Evolutionary conservation across 2,797 vertebrate genomes (phyloP), one percentile per base, ranked within the genome.

Genomic region (Sebastes glaucus): DNA sequence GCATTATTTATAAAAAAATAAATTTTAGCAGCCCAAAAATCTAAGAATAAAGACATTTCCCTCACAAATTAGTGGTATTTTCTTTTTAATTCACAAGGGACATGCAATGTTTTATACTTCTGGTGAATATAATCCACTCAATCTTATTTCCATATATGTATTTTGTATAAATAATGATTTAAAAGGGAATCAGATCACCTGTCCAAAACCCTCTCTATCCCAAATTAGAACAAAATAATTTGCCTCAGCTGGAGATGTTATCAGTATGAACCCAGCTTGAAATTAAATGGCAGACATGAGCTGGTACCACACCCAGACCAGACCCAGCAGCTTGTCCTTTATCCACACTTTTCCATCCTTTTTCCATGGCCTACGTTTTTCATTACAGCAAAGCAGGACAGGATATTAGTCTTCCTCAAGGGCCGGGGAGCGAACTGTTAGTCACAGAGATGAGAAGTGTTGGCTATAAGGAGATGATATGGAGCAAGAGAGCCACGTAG

Each of bases 391-490:
- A 82, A 81, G 55, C 72, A 87, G 80, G 87, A 94, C 93, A 92
- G 91, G 90, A 92, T 92, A 94, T 94, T 91, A 92, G 89, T 94
- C 89, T 91, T 92, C 88, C 87, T 90, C 87, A 85, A 72, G 81
- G 85, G 87, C 89, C 27, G 27, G 67, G 55, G 73, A 85, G 82
- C 52, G 60, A 85, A 86, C 81, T 81, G 85, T 85, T 92, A 85
- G 83, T 87, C 89, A 86, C 89, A 85, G 79, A 78, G 71, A 77
- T 72, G 78, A 78, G 80, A 71, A 85, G 64, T 85, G 83, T 87
- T 84, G 85, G 87, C 77, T 84, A 76, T 84, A 70, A 89, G 80
- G 77, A 87, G 77, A 89, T 82, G 86, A 89, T 87, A 77, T 82
- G 85, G 82, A 88, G 70, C 79, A 84, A 76, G 71, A 71, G 64